These are phyloP conservation scores for Dasyurus viverrinus DNA, from an alignment of 2,113 vertebrate genomes.

Conservation along the genomic window DNA sequence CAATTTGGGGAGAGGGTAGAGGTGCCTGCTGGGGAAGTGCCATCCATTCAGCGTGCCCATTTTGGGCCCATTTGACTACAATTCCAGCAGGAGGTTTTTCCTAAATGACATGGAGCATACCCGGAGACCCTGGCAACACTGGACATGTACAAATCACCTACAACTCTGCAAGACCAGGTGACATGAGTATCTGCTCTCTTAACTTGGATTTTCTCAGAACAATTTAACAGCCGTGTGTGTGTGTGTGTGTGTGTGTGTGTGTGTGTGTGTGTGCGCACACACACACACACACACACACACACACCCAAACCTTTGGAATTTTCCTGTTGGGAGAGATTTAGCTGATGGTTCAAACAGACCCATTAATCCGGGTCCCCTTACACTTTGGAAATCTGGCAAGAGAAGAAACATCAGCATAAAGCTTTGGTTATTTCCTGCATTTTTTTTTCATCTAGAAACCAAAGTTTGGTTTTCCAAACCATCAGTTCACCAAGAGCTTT, in stretches of 20 bases:
- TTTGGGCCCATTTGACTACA: background rate
- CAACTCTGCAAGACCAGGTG: background rate
- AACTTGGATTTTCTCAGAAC: background rate
- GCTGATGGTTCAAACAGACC: rapidly evolving
- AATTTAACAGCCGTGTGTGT: background rate
- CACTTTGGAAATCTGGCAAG: background rate
- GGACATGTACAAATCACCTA: background rate
- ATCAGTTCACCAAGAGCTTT: rapidly evolving
- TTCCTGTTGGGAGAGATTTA: rapidly evolving
- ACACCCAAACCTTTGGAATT: background rate
- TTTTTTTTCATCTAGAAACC: background rate
- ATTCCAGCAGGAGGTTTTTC: background rate
- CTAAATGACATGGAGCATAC: background rate
- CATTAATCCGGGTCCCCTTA: slow-evolving; percentile 10
- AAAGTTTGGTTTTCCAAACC: background rate
- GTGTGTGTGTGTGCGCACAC: too few relatives aligned
- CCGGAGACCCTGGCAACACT: slow-evolving; percentile 10
- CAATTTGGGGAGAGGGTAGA: background rate
- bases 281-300: too few relatives aligned
- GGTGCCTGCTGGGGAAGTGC: background rate
- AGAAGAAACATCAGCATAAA: background rate
- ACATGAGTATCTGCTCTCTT: slow-evolving; percentile 9
- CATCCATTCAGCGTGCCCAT: background rate
- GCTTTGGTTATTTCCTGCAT: background rate
- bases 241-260: too few relatives aligned